These are phyloP conservation scores for Amiota minor DNA, from an alignment of 2,888 invertebrate species.

Conservation along the genomic window DNA sequence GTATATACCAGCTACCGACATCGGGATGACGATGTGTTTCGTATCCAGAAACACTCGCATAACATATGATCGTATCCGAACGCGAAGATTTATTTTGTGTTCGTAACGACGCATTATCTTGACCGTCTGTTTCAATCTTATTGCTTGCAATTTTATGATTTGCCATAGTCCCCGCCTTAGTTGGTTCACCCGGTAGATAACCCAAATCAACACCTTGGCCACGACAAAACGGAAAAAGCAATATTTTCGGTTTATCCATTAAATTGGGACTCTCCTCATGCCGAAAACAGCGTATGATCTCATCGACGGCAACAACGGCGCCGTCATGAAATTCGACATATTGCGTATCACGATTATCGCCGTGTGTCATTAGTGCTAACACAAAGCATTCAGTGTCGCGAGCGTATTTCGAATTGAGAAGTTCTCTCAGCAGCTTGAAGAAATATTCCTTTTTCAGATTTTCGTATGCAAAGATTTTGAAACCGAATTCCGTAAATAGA, in stretches of 20 bases:
- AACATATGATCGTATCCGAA: slow-evolving; percentile 79
- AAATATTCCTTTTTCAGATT: slow-evolving; percentile 71
- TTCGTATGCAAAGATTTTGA: slow-evolving; percentile 69
- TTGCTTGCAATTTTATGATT: neutral
- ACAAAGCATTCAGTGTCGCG: slow-evolving; percentile 77
- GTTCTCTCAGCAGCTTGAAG: slow-evolving; percentile 71
- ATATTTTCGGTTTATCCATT: slow-evolving; percentile 80
- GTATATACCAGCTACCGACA: slow-evolving; percentile 82
- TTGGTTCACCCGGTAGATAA: slow-evolving; percentile 3
- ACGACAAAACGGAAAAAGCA: slow-evolving; percentile 82
- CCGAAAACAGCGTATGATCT: slow-evolving; percentile 78
- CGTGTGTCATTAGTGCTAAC: slow-evolving; percentile 81
- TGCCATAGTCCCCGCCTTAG: neutral
- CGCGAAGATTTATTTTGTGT: slow-evolving; percentile 64
- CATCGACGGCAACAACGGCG: slow-evolving; percentile 74
- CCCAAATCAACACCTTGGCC: slow-evolving; percentile 70
- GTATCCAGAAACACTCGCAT: slow-evolving; percentile 77
- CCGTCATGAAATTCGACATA: slow-evolving; percentile 78
- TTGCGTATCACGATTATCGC: slow-evolving; percentile 75
- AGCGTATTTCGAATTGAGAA: slow-evolving; percentile 73
- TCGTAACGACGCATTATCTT: neutral
- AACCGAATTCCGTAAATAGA: slow-evolving; percentile 78
- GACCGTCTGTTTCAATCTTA: slow-evolving; percentile 43
- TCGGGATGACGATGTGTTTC: slow-evolving; percentile 76
- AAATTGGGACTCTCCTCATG: slow-evolving; percentile 76